Base-by-base conservation (phyloP, 2,113 vertebrate genomes). In the Peromyscus maniculatus region DNA sequence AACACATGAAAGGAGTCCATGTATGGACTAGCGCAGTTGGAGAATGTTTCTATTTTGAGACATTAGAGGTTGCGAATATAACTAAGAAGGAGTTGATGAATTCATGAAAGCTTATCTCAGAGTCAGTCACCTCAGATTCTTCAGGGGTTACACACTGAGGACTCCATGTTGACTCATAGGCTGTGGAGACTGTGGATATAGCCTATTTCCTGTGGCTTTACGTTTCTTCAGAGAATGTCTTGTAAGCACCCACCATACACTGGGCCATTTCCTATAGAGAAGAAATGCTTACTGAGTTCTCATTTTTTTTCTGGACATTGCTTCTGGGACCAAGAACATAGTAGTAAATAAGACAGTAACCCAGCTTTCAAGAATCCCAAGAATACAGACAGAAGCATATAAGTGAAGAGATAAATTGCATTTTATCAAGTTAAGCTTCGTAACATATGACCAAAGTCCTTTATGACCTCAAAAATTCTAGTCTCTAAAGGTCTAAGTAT, bases 391-490 rank as follows among this genome's bases (percentile, higher is more conserved):
- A 71, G 62, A 95, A 55, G 7, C n/a, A 80, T 21, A 22, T 75
- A 57, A 43, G 33, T 55, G n/a, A 97, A 72, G 24, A 92, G 49
- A 78, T n/a, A 62, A 59, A 74, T 74, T 93, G 24, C 46, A 75
- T 33, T 21, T 87, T 78, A 87, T 31, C 89, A 43, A 93, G 55
- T 17, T 36, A 57, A 93, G 15, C 95, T 91, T 36, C 79, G 52
- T 62, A 79, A 72, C 26, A 49, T 87, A 72, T 19, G 26, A 62
- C 26, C 39, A 75, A 80, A 88, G 57, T n/a, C 12, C 66, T 95
- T 91, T 91, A 92, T 94, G 93, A 55, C 43, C 26, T 93, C 77
- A 87, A 39, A 55, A 75, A 59, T 89, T 93, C 86, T 97, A 24
- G 12, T 91, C 87, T 72, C 46, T 94, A 80, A 95, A 91, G 24